Evolutionary conservation across 2,797 vertebrate genomes (phyloP), one percentile per base, ranked within the genome.

Genomic region (Propithecus perrieri): DNA sequence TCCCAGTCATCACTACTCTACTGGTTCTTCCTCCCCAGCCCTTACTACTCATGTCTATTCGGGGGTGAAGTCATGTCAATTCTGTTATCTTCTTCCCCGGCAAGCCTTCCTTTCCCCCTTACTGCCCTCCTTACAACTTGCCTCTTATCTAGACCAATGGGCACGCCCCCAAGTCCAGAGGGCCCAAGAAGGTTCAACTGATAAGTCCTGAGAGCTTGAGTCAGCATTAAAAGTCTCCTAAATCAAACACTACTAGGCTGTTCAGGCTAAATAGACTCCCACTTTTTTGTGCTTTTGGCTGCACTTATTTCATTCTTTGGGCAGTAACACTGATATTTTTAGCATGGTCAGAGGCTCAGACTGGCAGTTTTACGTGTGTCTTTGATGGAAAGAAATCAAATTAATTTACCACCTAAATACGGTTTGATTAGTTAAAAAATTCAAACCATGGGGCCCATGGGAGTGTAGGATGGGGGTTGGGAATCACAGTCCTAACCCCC

Each of bases 371-470:
- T 57, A 46, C 8, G 20, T 38, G 15, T 43, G n/a, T 18, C 41
- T 85, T 74, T 89, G 53, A 75, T 33, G 14, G 53, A 90, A 90
- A 90, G 38, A 88, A 91, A 86, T 61, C 53, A 84, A 75, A 63
- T 61, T 63, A 79, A 79, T 53, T 53, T 43, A 38, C 18, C n/a
- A 50, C 20, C 65, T 48, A 92, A 59, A 76, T 50, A 9, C 15
- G 67, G 76, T 81, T 67, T 92, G 75, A n/a, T 38, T 87, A 30
- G 22, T 75, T 96, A 76, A 50, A 92, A 63, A 43, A 33, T 48
- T 74, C 35, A 74, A 93, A 71, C 84, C 50, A 43, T 4, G 17
- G 53, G 65, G 41, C 38, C 53, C 55, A 0, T 41, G 18, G 35
- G 30, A 50, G 41, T 76, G 22, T 26, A 46, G 30, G 12, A 30